Evolutionary conservation across 1,140 invertebrate genomes (phyloP).

Genomic region (Alviniconcha marisindica): DNA sequence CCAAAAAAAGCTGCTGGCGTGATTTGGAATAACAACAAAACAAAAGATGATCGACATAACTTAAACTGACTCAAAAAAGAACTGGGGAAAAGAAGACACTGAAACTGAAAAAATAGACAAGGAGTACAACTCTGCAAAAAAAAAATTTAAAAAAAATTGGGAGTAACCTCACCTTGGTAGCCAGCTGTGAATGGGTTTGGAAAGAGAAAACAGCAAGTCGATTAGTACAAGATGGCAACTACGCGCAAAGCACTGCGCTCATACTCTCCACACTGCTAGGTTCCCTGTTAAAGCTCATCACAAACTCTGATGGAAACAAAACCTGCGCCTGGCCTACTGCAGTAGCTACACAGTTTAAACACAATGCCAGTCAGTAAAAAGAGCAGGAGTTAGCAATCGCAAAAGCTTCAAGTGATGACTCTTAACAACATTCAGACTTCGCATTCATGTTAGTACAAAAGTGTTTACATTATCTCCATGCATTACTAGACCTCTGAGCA

Average conservation of each 20-base stretch:
- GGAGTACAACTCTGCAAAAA: conserved; percentile 3
- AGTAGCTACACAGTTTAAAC: too few species aligned
- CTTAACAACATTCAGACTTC: too few species aligned
- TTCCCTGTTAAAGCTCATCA: too few species aligned
- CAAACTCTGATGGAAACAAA: too few species aligned
- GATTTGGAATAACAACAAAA: not conserved
- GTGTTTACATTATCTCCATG: too few species aligned
- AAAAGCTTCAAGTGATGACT: too few species aligned
- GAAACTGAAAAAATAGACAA: not conserved
- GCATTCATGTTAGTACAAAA: too few species aligned
- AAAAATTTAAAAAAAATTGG: not conserved
- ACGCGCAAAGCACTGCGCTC: conserved; percentile 35
- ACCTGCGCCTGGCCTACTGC: too few species aligned
- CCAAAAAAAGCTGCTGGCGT: not conserved
- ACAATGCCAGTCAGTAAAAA: too few species aligned
- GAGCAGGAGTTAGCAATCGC: too few species aligned
- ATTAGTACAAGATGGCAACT: conserved; percentile 34
- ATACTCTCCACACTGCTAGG: too few species aligned
- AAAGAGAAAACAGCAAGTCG: conserved; percentile 37
- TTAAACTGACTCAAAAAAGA: not conserved
- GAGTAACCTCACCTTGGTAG: conserved; percentile 38
- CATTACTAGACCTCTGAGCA: too few species aligned
- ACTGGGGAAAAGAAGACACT: not conserved
- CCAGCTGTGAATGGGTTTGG: conserved; percentile 27
- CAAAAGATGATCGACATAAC: not conserved